Percentiles rank a stretch among this genome's conserved stretches.
Evolutionary conservation across 37 sponge, comb jelly and placozoan species (phyloP).

Genomic region (Bolinopsis microptera): DNA sequence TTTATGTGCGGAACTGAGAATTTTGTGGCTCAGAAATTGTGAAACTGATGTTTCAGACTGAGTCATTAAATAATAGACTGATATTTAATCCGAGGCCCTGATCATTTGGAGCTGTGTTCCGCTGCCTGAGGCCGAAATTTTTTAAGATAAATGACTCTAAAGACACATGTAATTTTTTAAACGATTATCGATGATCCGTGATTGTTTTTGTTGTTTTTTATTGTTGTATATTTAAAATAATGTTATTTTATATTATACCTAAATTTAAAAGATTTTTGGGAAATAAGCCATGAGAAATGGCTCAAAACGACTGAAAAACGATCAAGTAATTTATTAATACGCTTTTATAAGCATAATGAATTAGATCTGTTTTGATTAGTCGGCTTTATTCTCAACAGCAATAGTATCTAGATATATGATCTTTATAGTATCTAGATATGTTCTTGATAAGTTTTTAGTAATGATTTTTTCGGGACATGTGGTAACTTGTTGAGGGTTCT

Average conservation of each 20-base stretch:
- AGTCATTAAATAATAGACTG: no score
- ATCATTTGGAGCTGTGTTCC: background rate
- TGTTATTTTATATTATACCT: background rate
- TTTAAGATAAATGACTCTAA: background rate
- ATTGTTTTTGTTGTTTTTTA: slow-evolving; percentile 48
- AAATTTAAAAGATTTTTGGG: background rate
- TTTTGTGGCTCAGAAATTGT: slow-evolving; percentile 57
- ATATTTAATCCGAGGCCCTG: no score
- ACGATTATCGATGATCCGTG: slow-evolving; percentile 5
- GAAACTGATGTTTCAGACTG: background rate
- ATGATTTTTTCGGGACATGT: no score
- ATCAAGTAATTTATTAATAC: background rate
- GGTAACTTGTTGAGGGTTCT: no score
- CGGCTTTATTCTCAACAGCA: no score
- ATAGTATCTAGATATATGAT: no score
- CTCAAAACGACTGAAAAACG: background rate
- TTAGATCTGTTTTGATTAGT: no score
- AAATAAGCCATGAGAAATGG: background rate
- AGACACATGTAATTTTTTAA: background rate
- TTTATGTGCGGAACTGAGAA: slow-evolving; percentile 60
- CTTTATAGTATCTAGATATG: no score
- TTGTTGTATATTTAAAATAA: slow-evolving; percentile 49
- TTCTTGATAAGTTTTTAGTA: no score
- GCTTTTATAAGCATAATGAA: background rate
- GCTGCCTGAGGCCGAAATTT: background rate